Evolutionary conservation across 2,888 invertebrate genomes (phyloP).

Genomic region (Hirudinaria manillensis): DNA sequence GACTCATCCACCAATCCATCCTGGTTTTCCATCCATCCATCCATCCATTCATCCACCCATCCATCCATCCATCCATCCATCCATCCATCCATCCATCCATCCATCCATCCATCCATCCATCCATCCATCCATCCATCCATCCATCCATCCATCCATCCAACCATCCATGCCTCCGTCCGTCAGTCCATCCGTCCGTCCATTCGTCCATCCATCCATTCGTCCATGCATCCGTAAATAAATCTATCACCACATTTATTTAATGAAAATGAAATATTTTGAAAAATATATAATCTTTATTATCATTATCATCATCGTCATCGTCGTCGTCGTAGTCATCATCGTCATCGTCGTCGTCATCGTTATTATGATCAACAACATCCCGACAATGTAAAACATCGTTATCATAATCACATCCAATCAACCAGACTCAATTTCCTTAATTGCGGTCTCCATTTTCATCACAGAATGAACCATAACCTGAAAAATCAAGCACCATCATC

Average conservation of each 20-base stretch:
- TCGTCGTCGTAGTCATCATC: conserved; percentile 1
- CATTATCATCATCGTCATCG: not conserved
- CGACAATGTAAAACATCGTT: too few species aligned
- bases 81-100: not conserved
- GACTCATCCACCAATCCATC: not conserved
- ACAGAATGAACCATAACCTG: too few species aligned
- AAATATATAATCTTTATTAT: not conserved
- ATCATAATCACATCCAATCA: too few species aligned
- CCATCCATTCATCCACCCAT: not conserved
- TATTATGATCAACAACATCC: not conserved
- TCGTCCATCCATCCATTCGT: not conserved
- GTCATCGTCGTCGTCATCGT: conserved; percentile 1
- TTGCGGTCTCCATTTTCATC: too few species aligned
- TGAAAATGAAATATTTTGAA: not conserved
- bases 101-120: not conserved
- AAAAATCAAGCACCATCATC: not conserved
- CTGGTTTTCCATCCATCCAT: not conserved
- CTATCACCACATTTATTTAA: not conserved
- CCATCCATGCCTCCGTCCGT: not conserved
- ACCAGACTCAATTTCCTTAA: too few species aligned
- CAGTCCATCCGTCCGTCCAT: not conserved
- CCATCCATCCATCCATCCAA: not conserved
- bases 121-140: not conserved
- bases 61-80: not conserved
- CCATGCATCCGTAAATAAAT: not conserved